A percentile compares a stretch with the other conserved stretches of the same genome.
Conservation (phyloP, 2,113 vertebrate genomes). For the Microcebus ravelobensis region DNA sequence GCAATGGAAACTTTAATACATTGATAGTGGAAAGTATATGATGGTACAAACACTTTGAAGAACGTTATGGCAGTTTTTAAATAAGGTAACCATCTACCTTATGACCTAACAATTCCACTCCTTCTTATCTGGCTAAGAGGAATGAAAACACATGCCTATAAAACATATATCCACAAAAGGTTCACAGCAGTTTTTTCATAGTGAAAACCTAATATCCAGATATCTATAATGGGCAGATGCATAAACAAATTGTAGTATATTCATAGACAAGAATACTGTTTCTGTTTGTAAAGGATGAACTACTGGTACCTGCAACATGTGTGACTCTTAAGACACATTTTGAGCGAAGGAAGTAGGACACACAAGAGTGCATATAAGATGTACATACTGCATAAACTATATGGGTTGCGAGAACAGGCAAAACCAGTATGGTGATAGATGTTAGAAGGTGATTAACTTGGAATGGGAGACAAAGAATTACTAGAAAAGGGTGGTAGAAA, state of each 20-base stretch:
- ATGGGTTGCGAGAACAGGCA: neutral
- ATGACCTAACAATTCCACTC: neutral
- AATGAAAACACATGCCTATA: too few species aligned
- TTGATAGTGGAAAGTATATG: neutral
- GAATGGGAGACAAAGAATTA: neutral
- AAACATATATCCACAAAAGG: accelerated
- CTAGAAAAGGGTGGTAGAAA: neutral
- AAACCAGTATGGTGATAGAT: neutral
- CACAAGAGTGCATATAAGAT: too few species aligned
- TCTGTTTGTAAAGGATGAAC: neutral
- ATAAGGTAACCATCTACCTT: neutral
- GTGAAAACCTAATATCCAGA: neutral
- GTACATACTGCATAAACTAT: too few species aligned
- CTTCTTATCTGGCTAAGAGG: neutral
- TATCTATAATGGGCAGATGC: neutral
- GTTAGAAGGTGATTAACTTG: neutral
- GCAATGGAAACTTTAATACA: too few species aligned
- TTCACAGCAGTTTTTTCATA: accelerated
- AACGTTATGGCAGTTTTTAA: neutral
- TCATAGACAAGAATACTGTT: accelerated
- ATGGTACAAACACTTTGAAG: neutral
- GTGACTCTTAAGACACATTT: neutral
- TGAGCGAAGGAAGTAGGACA: neutral
- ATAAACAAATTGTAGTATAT: accelerated
- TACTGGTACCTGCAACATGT: neutral